A percentile compares a stretch with the other conserved stretches of the same genome.
These are phyloP conservation scores for Orchestia grillus DNA, from an alignment of 1,140 invertebrate genomes.

Conservation along the genomic window DNA sequence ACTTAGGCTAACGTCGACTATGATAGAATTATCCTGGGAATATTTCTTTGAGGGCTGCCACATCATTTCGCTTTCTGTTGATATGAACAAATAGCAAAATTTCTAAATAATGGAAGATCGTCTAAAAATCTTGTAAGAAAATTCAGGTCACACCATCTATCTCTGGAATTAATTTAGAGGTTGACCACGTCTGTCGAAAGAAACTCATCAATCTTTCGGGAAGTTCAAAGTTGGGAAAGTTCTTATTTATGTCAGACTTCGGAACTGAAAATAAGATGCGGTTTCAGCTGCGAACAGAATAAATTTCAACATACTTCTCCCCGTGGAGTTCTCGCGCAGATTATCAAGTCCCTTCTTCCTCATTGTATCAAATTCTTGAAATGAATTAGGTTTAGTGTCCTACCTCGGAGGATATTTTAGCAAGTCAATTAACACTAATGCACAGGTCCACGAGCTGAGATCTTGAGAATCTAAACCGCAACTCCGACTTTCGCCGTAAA, in stretches of 20 bases:
- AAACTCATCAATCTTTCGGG: background rate
- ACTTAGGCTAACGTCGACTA: too few relatives aligned
- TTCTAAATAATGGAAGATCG: background rate
- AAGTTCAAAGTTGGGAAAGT: background rate
- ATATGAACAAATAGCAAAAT: background rate
- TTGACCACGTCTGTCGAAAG: background rate
- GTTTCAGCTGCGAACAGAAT: background rate
- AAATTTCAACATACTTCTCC: background rate
- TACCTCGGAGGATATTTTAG: background rate
- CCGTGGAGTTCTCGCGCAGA: background rate
- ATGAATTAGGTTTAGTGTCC: background rate
- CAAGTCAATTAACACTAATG: constrained; percentile 45
- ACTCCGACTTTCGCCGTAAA: background rate
- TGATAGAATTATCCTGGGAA: too few relatives aligned
- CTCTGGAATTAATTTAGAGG: background rate
- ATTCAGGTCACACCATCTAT: background rate
- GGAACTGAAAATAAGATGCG: background rate
- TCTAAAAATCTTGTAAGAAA: background rate
- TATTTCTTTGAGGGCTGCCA: too few relatives aligned
- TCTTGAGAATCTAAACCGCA: background rate
- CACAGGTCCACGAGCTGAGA: background rate
- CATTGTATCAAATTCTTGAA: background rate
- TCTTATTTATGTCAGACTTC: background rate
- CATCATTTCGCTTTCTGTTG: too few relatives aligned
- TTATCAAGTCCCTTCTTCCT: background rate